A percentile compares a stretch with the other conserved stretches of the same genome.
Evolutionary conservation across 2,113 vertebrate genomes (phyloP).

Genomic region (Spea bombifrons): DNA sequence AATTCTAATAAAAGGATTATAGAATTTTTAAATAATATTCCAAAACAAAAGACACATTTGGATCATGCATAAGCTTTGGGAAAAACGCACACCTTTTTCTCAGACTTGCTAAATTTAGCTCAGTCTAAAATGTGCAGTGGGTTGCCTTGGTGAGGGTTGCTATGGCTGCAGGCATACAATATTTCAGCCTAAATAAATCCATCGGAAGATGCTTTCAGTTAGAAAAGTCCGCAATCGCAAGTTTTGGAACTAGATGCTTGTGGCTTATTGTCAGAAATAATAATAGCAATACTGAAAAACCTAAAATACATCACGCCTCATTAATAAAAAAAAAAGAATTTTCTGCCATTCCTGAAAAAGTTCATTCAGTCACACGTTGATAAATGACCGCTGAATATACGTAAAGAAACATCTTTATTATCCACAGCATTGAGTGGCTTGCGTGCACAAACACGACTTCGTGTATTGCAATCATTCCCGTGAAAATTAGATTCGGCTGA

Average conservation of each 20-base stretch:
- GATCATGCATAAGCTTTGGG: slow-evolving; percentile 56
- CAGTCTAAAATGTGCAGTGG: slow-evolving; percentile 57
- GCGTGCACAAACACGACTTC: neutral
- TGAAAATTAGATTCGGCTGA: neutral
- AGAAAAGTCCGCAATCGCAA: slow-evolving; percentile 45
- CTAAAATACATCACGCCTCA: neutral
- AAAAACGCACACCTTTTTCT: slow-evolving; percentile 58
- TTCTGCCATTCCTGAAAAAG: neutral
- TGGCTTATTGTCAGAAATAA: slow-evolving; percentile 20
- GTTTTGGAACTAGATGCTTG: slow-evolving; percentile 46
- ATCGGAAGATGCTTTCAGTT: slow-evolving; percentile 60
- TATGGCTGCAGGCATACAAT: slow-evolving; percentile 70
- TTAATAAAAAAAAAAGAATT: neutral
- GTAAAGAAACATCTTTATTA: neutral
- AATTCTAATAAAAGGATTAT: too few species aligned
- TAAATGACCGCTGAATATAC: neutral
- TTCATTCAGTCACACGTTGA: neutral
- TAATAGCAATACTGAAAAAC: neutral
- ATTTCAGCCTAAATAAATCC: slow-evolving; percentile 57
- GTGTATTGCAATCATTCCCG: neutral
- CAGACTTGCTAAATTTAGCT: slow-evolving; percentile 68
- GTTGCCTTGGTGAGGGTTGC: slow-evolving; percentile 76
- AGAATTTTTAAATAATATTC: neutral
- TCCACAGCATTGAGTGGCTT: neutral
- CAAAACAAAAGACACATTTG: slow-evolving; percentile 22